Base-by-base conservation (phyloP, 2,888 invertebrate species). In the Drosophila colorata region DNA sequence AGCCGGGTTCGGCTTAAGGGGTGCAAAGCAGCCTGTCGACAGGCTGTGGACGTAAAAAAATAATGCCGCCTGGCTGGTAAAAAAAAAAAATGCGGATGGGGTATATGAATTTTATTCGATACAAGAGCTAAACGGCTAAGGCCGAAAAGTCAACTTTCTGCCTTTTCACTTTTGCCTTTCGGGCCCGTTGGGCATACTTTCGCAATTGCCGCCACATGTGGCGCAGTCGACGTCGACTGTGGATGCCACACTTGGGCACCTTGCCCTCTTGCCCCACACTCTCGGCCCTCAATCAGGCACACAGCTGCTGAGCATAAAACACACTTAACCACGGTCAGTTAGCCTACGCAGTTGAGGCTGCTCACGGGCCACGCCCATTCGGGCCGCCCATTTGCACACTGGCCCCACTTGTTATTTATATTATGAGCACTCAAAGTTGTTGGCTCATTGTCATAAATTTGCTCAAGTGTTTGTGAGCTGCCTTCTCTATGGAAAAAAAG, bases 181-280 rank as follows among this genome's bases (percentile, higher is more conserved):
- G 64, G 61, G 68, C 82, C 91, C 85, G 74, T 70, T 78, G 89
- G 91, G 90, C 77, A 88, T 87, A 91, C 87, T 90, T 89, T 82
- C 82, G 80, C 90, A 90, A 90, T 90, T 87, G 91, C 86, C 47
- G 81, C 69, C 87, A 82, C 82, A 86, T 84, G 89, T 80, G 82
- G 59, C 70, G 52, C 63, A 68, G 37, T 13, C 58, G 18, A 16
- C 41, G 55, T 14, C 40, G 11, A 68, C 18, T 47, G 20, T 47
- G 14, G 25, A 44, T 59, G 60, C 63, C 61, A 44, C 59, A 58
- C 47, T 41, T 43, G 66, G 66, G 14, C 60, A 68, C 9, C 28
- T 28, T 2, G 9, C 28, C 9, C 8, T 8, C 28, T 2, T 28
- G 9, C 28, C 8, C 11, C 33, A 13, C 33, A 33, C 11, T 33